Evolutionary conservation across 2,888 invertebrate species (phyloP), one percentile per base, ranked within the genome.

Genomic region (Urechis unicinctus): DNA sequence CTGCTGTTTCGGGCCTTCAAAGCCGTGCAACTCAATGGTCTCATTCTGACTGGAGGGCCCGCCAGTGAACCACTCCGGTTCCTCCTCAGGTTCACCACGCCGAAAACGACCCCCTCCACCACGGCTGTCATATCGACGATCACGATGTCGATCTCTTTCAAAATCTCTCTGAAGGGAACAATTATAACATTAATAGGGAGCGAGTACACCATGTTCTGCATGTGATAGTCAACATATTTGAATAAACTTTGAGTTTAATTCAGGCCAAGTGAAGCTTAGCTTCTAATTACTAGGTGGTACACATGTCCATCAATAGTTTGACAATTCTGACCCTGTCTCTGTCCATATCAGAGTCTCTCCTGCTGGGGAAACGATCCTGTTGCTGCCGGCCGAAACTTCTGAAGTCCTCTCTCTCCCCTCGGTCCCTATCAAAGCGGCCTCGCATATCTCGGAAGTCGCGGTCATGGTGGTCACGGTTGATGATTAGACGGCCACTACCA

Each of bases 21-120:
- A 95, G 22, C 95, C 95, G 49, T 88, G 86, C 66, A 95, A 81
- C 78, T 95, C 95, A 68, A 95, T 95, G 41, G 90, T 91, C 69
- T 95, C 95, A 71, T 86, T 81, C 74, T 92, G 89, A 59, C 92
- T 92, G 59, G 88, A 88, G 47, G 94, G 94, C 46, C 93, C 94
- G 58, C 87, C 87, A 56, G 81, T 81, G 68, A 82, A 86, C 90
- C 94, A 93, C 79, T 93, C 92, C 2, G 93, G 93, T 75, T 91
- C 90, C 65, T 88, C 89, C 66, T 85, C 85, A 17, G 21, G 22
- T 22, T 50, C 24, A n/a, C 1, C 3, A 1, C 22, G 30, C 13
- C 45, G 30, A 22, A 45, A 24, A 21, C 25, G 4, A 5, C 41
- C 53, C 26, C 52, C 47, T 31, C 31, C 46, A 26, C 50, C 51